Base-by-base conservation (phyloP, 37 sponge, comb jelly and placozoan genomes). In the Lycopodina hypogea region DNA sequence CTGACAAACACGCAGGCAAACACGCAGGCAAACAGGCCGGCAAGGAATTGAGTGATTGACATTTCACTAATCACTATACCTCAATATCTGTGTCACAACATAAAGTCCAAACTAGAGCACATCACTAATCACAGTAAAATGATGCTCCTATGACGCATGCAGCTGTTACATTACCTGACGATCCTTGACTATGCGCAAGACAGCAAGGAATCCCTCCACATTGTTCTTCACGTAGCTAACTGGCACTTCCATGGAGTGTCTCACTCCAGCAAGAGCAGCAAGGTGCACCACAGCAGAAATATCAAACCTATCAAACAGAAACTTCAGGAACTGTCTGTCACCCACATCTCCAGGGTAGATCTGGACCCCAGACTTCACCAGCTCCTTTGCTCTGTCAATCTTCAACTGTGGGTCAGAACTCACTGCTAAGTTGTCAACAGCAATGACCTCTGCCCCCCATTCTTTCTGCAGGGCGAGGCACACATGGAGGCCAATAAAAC, bases 401-500 rank as follows among this genome's bases (percentile, higher is more conserved):
- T 87, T 87, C 63, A 87, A 67, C 23, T 68, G 71, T 2, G 76
- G 66, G 45, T 83, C 84, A 48, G 87, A 92, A 59, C 75, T 79
- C 3, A 74, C 62, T 37, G 72, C 76, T 67, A 84, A 92, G 68
- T 45, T 80, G 68, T 92, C 92, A 9, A 92, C 17, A 15, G 81
- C 92, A 9, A 92, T 81, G 11, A 92, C 85, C 0, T 14, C 29
- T 1, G 72, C 33, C 21, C 22, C 34, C 61, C 71, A 64, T 23
- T 26, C 21, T 4, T 28, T 29, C 17, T 1, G 39, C 12, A 92
- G 81, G 18, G 42, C 74, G 28, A 30, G 64, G 38, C 71, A 23
- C 37, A 81, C 50, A 60, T 92, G 92, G 60, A 71, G 87, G 37
- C 92, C 92, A 66, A 92, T 92, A 68, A 92, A 92, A 3, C 92